Base-by-base conservation (phyloP, 2,113 vertebrate genomes). In the Alexandromys fortis region DNA sequence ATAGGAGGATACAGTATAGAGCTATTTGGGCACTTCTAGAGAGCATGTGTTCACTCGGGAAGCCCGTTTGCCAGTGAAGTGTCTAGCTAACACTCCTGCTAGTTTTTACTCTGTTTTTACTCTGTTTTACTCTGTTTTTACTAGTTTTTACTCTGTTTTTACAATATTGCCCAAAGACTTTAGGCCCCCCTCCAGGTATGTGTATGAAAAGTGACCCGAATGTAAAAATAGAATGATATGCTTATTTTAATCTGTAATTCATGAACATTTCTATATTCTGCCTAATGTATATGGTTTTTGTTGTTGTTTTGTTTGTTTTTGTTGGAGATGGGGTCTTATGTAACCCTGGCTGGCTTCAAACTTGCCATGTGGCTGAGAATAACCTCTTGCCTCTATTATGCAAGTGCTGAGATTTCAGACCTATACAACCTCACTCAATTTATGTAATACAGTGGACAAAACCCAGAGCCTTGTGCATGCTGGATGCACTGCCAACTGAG, bases 261-360 rank as follows among this genome's bases (percentile, higher is more conserved):
- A 30, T 70, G 68, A 83, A 13, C 21, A 94, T 91, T 94, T 87
- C 63, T 14, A 38, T 86, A 49, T 92, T 93, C 38, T 90, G 63
- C 76, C 35, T 38, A 72, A 22, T 38, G 52, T 52, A 81, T 82
- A 38, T n/a, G 55, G 49, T 19, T 35, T 81, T 70, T 70, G 67
- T 16, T 70, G 5, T 35, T 81, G 52, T 81, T 70, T 67, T 38
- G 22, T 24, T 81, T 82, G 78, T 81, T 58, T 38, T 83, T 24
- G n/a, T 63, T 63, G 61, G n/a, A 61, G 79, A 61, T 61, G n/a
- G 35, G 55, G 52, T 82, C 19, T 81, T 58, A 21, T 58, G 35
- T 26, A 61, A 38, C 33, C 35, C 22, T 38, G 55, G 22, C 21
- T 61, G 7, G 17, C 79, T 58, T 61, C 55, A 83, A 26, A 63